These are phyloP conservation scores for Delia radicum DNA, from an alignment of 1,140 invertebrate genomes.

Conservation along the genomic window DNA sequence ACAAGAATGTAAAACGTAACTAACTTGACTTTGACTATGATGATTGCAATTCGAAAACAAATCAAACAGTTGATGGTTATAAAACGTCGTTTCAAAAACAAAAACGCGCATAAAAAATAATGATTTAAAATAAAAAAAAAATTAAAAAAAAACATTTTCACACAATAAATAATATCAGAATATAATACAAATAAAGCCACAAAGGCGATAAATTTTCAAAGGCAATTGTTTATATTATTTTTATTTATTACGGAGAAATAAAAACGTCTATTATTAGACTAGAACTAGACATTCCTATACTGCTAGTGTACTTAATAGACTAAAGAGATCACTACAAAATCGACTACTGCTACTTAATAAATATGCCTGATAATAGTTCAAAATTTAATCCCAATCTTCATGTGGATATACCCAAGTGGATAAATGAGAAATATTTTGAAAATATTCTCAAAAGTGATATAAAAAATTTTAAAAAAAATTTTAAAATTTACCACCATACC, in stretches of 20 bases:
- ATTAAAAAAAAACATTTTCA: not conserved
- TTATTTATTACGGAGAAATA: not conserved
- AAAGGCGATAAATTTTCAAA: not conserved
- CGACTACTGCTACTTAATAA: not conserved
- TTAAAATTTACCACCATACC: slow-evolving; percentile 46
- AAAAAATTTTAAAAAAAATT: slow-evolving; percentile 45
- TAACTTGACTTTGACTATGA: not conserved
- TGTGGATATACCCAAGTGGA: slow-evolving; percentile 41
- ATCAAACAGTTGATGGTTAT: not conserved
- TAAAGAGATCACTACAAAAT: not conserved
- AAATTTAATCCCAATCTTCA: slow-evolving; percentile 41
- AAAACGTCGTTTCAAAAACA: not conserved
- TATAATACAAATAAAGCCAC: not conserved
- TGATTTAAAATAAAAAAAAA: not conserved
- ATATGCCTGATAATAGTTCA: slow-evolving; percentile 50
- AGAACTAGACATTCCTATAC: not conserved
- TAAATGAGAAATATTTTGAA: slow-evolving; percentile 46
- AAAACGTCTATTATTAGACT: not conserved
- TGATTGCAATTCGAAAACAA: not conserved
- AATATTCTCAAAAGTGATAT: slow-evolving; percentile 42
- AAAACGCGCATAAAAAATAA: not conserved
- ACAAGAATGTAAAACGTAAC: not conserved
- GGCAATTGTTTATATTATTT: not conserved
- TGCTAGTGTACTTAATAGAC: not conserved
- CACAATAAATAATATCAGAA: not conserved